Percentiles rank a stretch among this genome's conserved stretches.
Conservation (phyloP, 2,113 vertebrate species). For the Halichoerus grypus region DNA sequence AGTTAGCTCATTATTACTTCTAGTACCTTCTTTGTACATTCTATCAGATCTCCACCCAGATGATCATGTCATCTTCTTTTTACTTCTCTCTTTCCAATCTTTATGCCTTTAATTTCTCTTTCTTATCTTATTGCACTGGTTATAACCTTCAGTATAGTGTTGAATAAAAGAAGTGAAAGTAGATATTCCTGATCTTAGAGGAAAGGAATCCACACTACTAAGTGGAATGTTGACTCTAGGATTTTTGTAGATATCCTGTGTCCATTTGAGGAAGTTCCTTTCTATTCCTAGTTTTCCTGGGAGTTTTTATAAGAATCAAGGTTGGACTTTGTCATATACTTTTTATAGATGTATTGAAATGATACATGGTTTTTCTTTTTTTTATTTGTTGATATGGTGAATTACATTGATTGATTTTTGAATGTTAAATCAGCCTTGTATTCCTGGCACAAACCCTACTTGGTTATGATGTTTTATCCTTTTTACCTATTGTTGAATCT, state of each 20-base stretch:
- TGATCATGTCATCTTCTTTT: not conserved
- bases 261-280: not conserved
- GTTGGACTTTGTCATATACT: not conserved
- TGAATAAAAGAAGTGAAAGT: not conserved
- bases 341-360: not conserved
- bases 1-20: conserved; percentile 7
- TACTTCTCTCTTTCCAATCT: not conserved
- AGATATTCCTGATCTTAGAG: not conserved
- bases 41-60: not conserved
- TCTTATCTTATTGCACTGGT: not conserved
- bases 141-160: not conserved
- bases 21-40: not conserved
- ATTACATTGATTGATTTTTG: not conserved
- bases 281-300: not conserved
- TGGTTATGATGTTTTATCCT: not conserved
- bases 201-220: not conserved
- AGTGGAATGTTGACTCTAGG: not conserved
- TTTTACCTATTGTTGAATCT: conserved; percentile 1
- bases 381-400: not conserved
- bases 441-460: not conserved
- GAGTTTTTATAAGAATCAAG: not conserved
- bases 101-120: not conserved
- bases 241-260: not conserved
- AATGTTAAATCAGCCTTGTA: not conserved
- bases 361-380: not conserved